These are phyloP conservation scores for Lagodon rhomboides DNA, from an alignment of 2,797 vertebrate species.

Conservation along the genomic window DNA sequence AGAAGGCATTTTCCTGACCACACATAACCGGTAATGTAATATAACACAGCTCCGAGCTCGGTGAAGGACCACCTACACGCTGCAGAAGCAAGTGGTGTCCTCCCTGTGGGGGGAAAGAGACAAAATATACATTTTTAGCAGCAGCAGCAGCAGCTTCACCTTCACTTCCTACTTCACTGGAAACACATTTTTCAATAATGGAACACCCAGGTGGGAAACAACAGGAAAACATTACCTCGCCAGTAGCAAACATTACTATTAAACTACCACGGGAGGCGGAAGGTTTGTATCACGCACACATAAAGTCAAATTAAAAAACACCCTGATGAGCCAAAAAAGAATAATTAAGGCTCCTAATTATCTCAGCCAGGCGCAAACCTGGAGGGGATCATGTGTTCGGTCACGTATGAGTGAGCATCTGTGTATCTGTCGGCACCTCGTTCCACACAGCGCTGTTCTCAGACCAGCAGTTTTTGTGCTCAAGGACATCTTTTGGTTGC, in stretches of 20 bases:
- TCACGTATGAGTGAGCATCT: too few relatives aligned
- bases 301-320: slow-evolving; percentile 15
- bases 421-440: too few relatives aligned
- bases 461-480: too few relatives aligned
- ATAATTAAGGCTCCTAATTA: not conserved
- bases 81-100: slow-evolving; percentile 30
- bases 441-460: too few relatives aligned
- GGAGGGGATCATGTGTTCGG: too few relatives aligned
- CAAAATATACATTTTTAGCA: slow-evolving; percentile 56
- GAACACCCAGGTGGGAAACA: slow-evolving; percentile 68
- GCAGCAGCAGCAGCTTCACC: slow-evolving; percentile 18
- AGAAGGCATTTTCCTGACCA: slow-evolving; percentile 46
- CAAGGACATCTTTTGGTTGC: too few relatives aligned
- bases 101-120: slow-evolving; percentile 43
- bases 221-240: slow-evolving; percentile 53
- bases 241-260: slow-evolving; percentile 23
- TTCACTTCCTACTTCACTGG: slow-evolving; percentile 32
- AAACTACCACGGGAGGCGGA: slow-evolving; percentile 44
- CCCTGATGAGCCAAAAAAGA: not conserved
- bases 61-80: slow-evolving; percentile 63
- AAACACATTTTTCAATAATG: slow-evolving; percentile 30
- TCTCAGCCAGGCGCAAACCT: too few relatives aligned
- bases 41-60: slow-evolving; percentile 17
- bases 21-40: slow-evolving; percentile 48
- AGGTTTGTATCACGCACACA: slow-evolving; percentile 5